These are phyloP conservation scores for Plebejus melissa DNA, from an alignment of 2,888 invertebrate genomes.

Conservation along the genomic window DNA sequence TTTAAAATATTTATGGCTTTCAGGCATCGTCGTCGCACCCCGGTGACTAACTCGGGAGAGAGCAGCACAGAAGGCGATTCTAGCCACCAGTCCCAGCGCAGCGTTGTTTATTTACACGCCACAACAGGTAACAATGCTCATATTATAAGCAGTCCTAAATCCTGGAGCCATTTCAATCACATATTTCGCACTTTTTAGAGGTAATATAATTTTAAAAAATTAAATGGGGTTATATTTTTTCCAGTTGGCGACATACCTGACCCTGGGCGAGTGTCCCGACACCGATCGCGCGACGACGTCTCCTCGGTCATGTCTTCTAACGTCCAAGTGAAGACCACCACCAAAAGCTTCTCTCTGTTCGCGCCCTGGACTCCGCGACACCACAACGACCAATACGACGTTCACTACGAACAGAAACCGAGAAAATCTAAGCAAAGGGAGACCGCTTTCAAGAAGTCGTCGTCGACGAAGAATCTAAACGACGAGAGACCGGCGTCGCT, in stretches of 20 bases:
- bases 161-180: neutral
- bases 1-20: conserved; percentile 28
- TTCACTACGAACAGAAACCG: conserved; percentile 86
- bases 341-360: conserved; percentile 88
- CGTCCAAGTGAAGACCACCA: conserved; percentile 84
- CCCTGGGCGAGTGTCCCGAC: conserved; percentile 79
- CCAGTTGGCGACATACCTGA: conserved; percentile 91
- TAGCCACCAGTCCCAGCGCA: conserved; percentile 89
- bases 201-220: too few relatives aligned
- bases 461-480: conserved; percentile 61
- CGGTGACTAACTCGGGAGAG: conserved; percentile 78
- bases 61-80: conserved; percentile 87
- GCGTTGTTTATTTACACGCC: conserved; percentile 91
- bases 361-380: conserved; percentile 91
- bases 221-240: conserved; percentile 38
- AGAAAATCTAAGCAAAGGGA: conserved; percentile 60
- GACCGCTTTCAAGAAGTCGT: conserved; percentile 58
- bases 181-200: neutral
- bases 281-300: conserved; percentile 87
- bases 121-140: conserved; percentile 81
- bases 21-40: conserved; percentile 63
- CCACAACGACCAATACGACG: conserved; percentile 85
- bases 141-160: neutral
- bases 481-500: conserved; percentile 57
- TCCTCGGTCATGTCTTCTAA: conserved; percentile 82